Evolutionary conservation across 64 coral and sea anemone species (phyloP).

Genomic region (Actinia equina): DNA sequence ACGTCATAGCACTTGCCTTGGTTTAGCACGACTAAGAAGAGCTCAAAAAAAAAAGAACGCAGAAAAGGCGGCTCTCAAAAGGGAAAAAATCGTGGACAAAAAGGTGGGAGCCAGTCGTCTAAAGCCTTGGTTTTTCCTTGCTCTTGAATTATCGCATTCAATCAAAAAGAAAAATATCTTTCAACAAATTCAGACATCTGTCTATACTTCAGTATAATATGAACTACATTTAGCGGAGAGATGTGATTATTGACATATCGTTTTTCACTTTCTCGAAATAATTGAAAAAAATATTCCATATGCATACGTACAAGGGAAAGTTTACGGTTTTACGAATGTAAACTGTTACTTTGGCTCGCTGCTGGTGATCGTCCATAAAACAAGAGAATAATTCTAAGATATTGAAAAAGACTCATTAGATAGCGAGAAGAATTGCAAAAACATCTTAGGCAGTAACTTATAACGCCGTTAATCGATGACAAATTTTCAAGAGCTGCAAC

Average conservation of each 20-base stretch:
- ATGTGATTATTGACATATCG: not conserved
- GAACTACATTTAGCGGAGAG: not conserved
- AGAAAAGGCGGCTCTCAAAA: too few species aligned
- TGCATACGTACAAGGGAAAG: not conserved
- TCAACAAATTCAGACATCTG: not conserved
- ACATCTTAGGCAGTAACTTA: not conserved
- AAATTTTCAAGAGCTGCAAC: not conserved
- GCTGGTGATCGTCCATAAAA: not conserved
- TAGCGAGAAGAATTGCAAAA: not conserved
- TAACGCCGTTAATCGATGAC: not conserved
- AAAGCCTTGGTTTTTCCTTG: too few species aligned
- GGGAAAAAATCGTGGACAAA: not conserved
- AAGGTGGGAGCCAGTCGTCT: not conserved
- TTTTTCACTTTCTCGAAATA: not conserved
- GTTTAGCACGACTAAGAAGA: not conserved
- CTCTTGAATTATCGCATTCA: not conserved
- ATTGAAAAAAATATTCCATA: not conserved
- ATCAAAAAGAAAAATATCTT: conserved; percentile 3
- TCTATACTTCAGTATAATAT: not conserved
- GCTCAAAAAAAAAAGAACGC: not conserved
- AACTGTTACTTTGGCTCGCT: not conserved
- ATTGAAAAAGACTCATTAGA: not conserved
- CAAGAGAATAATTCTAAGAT: not conserved
- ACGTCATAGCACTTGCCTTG: too few species aligned
- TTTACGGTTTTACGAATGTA: not conserved